Evolutionary conservation across 2,113 vertebrate species (phyloP), one percentile per base, ranked within the genome.

Genomic region (Eubucco bourcierii): DNA sequence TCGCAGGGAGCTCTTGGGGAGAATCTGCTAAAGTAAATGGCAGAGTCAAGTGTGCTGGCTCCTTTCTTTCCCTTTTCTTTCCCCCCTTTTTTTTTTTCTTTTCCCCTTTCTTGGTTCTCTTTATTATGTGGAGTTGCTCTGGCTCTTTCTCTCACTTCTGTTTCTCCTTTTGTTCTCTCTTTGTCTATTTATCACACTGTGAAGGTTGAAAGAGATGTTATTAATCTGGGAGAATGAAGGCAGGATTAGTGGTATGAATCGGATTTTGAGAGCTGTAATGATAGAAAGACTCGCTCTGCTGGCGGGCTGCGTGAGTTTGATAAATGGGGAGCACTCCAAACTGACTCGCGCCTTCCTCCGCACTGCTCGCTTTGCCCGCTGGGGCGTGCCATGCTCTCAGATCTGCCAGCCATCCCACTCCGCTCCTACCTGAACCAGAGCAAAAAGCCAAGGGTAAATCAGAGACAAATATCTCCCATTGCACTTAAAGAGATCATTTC

Each of bases 151-250:
- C 98, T 98, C 98, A 98, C 97, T 98, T 98, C 97, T 98, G 98
- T 98, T 98, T 98, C 97, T 98, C 98, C 98, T 99, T 99, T 99
- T 99, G 99, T 99, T 99, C 99, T 98, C 98, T 95, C 97, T 98
- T 98, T 98, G 98, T 99, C 99, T 99, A 99, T 99, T 99, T 99
- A 99, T 99, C 99, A 99, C 98, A 98, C 99, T 99, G 99, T 99
- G 99, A 99, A 99, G 99, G 99, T 99, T 99, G 99, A 99, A 99
- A 99, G 99, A 99, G 99, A 99, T 99, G 99, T 99, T 99, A 99
- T 99, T 99, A 99, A 99, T 99, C 99, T 99, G 98, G 98, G 98
- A 98, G 99, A 99, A 98, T 99, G 99, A 98, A 99, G 99, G 99
- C 99, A 99, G 99, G 99, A 99, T 99, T 99, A 99, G 99, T 98